Evolutionary conservation across 2,888 invertebrate species (phyloP).

Genomic region (Troglohyphantes excavatus): DNA sequence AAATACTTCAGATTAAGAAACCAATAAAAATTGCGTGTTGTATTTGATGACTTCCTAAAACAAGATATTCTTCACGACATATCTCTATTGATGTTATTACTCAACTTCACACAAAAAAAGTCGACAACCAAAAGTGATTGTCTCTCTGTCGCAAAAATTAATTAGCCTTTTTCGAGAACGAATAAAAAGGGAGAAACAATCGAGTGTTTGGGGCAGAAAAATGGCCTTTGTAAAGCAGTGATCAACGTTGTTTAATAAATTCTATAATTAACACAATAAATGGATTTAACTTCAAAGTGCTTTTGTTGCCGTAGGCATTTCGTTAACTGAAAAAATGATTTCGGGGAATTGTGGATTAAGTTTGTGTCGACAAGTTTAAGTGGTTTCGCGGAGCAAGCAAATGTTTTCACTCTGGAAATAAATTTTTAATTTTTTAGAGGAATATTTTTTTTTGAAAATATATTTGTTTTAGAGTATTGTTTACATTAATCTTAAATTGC

Average conservation of each 20-base stretch:
- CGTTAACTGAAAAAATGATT: too few relatives aligned
- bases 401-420: too few relatives aligned
- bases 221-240: background rate
- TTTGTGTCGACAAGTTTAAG: too few relatives aligned
- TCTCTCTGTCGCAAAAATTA: constrained; percentile 25
- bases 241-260: constrained; percentile 11
- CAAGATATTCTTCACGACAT: background rate
- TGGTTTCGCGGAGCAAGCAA: too few relatives aligned
- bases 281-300: constrained; percentile 23
- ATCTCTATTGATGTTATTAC: constrained; percentile 1
- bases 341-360: too few relatives aligned
- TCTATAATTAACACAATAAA: constrained; percentile 52
- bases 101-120: constrained; percentile 19
- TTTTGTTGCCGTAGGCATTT: constrained; percentile 32
- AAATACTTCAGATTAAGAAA: background rate
- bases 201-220: constrained; percentile 10
- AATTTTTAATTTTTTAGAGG: too few relatives aligned
- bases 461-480: too few relatives aligned
- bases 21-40: background rate
- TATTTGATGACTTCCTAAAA: background rate
- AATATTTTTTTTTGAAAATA: too few relatives aligned
- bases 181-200: constrained; percentile 33
- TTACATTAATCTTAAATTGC: too few relatives aligned
- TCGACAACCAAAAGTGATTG: constrained; percentile 17
- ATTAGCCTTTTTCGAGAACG: background rate